These are phyloP conservation scores for Orthosia incerta DNA, from an alignment of 2,888 invertebrate species.

Conservation along the genomic window DNA sequence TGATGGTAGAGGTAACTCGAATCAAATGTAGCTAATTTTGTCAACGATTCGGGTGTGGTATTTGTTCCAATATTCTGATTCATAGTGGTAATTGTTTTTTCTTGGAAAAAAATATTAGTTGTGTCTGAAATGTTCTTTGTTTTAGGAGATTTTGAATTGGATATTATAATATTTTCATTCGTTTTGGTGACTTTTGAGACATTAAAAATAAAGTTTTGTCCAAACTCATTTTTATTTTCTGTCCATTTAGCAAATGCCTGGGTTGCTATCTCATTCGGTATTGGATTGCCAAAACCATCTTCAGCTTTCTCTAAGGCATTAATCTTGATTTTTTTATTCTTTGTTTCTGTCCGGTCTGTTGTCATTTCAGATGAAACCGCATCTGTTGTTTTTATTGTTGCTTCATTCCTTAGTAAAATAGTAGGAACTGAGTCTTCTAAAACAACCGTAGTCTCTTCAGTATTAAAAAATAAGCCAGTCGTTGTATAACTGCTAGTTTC, in stretches of 20 bases:
- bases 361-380: background rate
- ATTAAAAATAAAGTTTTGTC: background rate
- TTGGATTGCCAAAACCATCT: background rate
- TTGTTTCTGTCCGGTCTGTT: background rate
- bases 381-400: background rate
- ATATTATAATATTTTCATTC: background rate
- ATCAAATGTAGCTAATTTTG: too few species aligned
- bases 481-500: background rate
- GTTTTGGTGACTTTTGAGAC: background rate
- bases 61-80: background rate
- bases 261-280: background rate
- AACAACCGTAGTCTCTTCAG: background rate
- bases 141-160: background rate
- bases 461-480: background rate
- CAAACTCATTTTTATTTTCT: background rate
- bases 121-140: background rate
- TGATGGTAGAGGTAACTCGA: too few species aligned
- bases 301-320: background rate
- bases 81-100: background rate
- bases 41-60: too few species aligned
- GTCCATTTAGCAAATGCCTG: background rate
- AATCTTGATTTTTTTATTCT: background rate
- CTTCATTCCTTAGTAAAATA: background rate
- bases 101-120: background rate
- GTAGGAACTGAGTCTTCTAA: background rate